These are phyloP conservation scores for Phrynocephalus vlangalii DNA, from an alignment of 2,797 vertebrate species.

Conservation along the genomic window DNA sequence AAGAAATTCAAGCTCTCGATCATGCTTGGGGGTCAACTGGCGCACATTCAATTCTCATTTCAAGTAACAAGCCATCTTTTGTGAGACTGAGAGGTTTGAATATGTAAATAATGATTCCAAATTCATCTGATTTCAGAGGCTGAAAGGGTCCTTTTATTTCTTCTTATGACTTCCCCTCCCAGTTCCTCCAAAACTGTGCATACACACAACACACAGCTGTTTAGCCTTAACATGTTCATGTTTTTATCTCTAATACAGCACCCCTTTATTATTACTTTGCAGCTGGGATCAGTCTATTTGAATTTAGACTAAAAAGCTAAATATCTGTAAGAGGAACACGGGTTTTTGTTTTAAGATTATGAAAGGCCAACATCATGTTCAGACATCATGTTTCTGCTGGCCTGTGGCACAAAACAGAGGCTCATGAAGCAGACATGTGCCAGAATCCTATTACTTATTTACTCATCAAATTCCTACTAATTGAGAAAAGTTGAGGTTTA, in stretches of 20 bases:
- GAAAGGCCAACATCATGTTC: not conserved
- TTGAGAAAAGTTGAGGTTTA: too few relatives aligned
- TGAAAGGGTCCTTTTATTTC: not conserved
- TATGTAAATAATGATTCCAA: not conserved
- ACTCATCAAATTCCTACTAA: too few relatives aligned
- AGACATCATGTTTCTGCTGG: not conserved
- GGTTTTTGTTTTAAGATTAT: not conserved
- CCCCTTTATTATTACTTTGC: not conserved
- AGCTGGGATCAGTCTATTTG: not conserved
- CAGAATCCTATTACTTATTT: too few relatives aligned
- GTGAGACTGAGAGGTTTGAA: not conserved
- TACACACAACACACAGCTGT: not conserved
- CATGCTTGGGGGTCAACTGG: not conserved
- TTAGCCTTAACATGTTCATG: not conserved
- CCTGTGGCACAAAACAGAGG: not conserved
- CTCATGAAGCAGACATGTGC: not conserved
- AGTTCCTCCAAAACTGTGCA: not conserved
- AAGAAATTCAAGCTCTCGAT: not conserved
- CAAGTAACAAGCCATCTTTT: constrained; percentile 8
- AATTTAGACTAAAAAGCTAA: not conserved
- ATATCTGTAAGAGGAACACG: not conserved
- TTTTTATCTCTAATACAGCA: not conserved
- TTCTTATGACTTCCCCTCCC: not conserved
- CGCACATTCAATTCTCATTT: not conserved
- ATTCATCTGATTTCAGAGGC: not conserved